Base-by-base conservation (phyloP, 2,113 vertebrate species). In the Gasterosteus nipponicus region DNA sequence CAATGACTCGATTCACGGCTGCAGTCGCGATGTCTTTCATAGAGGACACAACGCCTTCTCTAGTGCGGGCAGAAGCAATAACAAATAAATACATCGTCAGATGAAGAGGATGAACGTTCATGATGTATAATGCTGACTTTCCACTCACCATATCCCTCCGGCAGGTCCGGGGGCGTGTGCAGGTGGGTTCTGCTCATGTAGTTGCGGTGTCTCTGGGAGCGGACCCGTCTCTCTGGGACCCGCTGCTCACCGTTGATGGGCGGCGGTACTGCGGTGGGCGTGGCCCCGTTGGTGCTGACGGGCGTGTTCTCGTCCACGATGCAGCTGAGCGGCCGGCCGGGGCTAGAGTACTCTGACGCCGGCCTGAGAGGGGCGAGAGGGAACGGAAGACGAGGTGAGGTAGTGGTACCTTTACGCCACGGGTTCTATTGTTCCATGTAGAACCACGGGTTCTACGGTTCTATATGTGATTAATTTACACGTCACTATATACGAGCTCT, bases 151-250 rank as follows among this genome's bases (percentile, higher is more conserved):
- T 99, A 99, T 91, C 98, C 98, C 87, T 99, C 97, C 0, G 97
- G 98, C 12, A 99, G 93, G 89, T 99, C 98, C 0, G 98, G 97
- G 26, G 97, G 97, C 8, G 96, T 98, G 91, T 99, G 98, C 87
- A 99, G 94, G 87, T 99, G 98, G 47, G 98, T 99, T 80, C 98
- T 96, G 94, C 98, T 99, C 98, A 99, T 99, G 91, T 99, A 99
- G 93, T 99, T 99, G 83, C 98, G 94, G 89, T 99, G 98, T 86
- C 97, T 93, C 82, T 99, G 98, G 0, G 98, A 99, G 35, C 98
- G 94, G 26, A 98, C 97, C 65, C 96, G 95, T 69, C 97, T 95
- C 92, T 99, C 97, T 1, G 96, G 95, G 71, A 94, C 92, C 18
- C 97, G 95, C 47, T 96, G 96, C 69, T 98, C 97, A 0, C 94